phyloP scores from a whole-genome alignment of 2,797 vertebrate genomes.

The Sebastes wilsoni region DNA sequence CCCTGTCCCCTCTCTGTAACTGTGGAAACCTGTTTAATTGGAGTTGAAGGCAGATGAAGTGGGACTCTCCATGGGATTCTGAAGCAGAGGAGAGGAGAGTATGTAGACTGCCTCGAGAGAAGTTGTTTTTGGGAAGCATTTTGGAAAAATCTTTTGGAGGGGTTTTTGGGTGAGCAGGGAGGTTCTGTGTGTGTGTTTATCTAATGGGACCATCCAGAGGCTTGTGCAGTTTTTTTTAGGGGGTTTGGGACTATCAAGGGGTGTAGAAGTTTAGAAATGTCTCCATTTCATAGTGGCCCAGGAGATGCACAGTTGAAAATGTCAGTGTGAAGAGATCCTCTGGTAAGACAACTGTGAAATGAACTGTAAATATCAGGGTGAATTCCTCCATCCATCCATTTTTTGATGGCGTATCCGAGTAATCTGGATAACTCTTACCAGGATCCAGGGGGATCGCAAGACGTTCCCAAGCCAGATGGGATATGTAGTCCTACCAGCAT shows the following conservation, averaged over 20 bases:
- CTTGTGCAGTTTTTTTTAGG: slow-evolving; percentile 37
- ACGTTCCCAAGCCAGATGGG: no score
- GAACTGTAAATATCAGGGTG: neutral
- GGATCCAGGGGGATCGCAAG: no score
- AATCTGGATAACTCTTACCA: no score
- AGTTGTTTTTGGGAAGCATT: slow-evolving; percentile 28
- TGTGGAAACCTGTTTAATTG: slow-evolving; percentile 62
- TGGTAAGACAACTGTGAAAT: neutral
- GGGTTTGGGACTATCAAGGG: slow-evolving; percentile 28
- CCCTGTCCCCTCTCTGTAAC: slow-evolving; percentile 34
- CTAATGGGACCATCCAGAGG: slow-evolving; percentile 44
- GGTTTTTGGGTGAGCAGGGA: neutral
- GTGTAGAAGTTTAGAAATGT: slow-evolving; percentile 1
- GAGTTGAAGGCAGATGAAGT: slow-evolving; percentile 53
- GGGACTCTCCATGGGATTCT: slow-evolving; percentile 41
- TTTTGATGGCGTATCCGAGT: neutral
- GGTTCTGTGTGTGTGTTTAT: slow-evolving; percentile 12
- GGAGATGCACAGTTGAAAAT: neutral
- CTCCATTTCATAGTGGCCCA: neutral
- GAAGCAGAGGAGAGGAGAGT: slow-evolving; percentile 42
- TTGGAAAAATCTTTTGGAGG: neutral
- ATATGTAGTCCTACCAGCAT: no score
- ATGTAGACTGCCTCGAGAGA: slow-evolving; percentile 17
- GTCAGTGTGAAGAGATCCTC: neutral
- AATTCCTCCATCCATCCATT: neutral